phyloP scores from a whole-genome alignment of 2,113 vertebrate species.

The Bubo bubo region DNA sequence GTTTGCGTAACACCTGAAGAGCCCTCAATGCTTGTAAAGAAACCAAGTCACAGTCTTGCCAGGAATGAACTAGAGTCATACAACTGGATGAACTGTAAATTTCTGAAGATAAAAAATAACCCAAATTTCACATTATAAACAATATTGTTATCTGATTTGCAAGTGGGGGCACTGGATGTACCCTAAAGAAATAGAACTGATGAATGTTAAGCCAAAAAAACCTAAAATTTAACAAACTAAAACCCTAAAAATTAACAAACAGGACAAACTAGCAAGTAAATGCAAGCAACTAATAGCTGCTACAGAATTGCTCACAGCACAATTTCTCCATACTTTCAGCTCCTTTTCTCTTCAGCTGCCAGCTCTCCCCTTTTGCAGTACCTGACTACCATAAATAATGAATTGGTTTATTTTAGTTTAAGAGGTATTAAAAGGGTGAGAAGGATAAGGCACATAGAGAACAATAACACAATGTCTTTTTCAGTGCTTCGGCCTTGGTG shows the following conservation, averaged over 20 bases:
- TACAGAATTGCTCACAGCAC: neutral
- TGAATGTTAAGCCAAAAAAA: neutral
- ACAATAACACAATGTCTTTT: accelerated
- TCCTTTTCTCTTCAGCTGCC: neutral
- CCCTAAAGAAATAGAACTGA: neutral
- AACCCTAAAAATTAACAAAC: neutral
- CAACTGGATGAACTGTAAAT: neutral
- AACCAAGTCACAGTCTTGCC: neutral
- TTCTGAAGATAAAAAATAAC: neutral
- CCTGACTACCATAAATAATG: neutral
- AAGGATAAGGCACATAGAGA: neutral
- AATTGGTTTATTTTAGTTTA: neutral
- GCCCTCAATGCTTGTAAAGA: neutral
- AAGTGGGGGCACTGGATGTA: neutral
- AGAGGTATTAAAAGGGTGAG: neutral
- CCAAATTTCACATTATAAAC: neutral
- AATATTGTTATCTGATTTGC: neutral
- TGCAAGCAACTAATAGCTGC: accelerated
- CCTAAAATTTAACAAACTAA: neutral
- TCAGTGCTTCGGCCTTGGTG: neutral
- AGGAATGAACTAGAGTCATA: neutral
- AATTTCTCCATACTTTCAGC: neutral
- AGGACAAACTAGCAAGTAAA: neutral
- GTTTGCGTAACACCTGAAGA: neutral
- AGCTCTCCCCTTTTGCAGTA: neutral